These are phyloP conservation scores for Cygnus atratus DNA, from an alignment of 2,113 vertebrate species.

Conservation along the genomic window DNA sequence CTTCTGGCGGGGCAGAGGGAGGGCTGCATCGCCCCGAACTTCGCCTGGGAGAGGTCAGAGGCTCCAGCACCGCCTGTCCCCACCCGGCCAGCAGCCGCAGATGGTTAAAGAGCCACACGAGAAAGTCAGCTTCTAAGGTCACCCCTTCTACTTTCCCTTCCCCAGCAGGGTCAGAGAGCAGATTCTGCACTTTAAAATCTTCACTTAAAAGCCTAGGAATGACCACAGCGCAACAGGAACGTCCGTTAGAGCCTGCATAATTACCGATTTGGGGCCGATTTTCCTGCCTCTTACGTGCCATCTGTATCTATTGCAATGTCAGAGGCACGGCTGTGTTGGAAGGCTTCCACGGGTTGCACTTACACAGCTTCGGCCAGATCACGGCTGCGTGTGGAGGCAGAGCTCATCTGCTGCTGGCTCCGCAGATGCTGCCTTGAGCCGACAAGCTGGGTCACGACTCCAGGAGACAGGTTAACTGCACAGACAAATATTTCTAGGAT, in stretches of 20 bases:
- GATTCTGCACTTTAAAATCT: not conserved
- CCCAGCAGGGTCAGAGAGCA: not conserved
- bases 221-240: not conserved
- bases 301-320: not conserved
- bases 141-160: not conserved
- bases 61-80: not conserved
- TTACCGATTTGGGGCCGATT: not conserved
- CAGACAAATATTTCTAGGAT: not conserved
- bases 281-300: not conserved
- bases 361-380: accelerated
- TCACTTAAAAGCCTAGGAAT: not conserved
- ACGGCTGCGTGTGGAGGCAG: not conserved
- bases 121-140: not conserved
- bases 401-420: not conserved
- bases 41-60: accelerated
- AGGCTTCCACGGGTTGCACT: not conserved
- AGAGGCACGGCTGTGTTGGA: not conserved
- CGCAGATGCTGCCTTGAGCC: not conserved
- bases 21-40: not conserved
- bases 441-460: conserved; percentile 26
- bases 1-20: not conserved
- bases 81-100: not conserved
- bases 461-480: not conserved
- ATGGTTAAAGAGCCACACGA: not conserved
- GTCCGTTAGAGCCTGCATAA: not conserved